phyloP scores from a whole-genome alignment of 2,113 vertebrate genomes.

The Rhynchomys soricoides region DNA sequence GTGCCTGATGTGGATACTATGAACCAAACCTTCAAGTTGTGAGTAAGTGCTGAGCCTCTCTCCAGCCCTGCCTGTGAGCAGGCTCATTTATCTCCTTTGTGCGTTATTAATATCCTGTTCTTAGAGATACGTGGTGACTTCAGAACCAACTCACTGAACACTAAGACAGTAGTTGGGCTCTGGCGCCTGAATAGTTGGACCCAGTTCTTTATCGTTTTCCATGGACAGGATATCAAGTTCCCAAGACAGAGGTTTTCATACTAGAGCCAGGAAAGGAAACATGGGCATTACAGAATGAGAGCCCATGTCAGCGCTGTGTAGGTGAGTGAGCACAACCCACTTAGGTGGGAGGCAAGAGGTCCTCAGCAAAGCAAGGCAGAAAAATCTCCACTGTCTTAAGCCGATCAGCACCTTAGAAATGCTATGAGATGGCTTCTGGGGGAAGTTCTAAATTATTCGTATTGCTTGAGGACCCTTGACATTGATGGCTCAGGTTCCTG shows the following conservation, averaged over 20 bases:
- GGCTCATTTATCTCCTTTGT: neutral
- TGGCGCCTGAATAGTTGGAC: neutral
- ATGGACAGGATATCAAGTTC: conserved; percentile 61
- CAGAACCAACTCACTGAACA: neutral
- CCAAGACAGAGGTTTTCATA: conserved; percentile 52
- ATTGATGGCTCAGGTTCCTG: neutral
- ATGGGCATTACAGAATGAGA: conserved; percentile 15
- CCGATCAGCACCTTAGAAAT: neutral
- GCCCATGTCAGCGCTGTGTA: neutral
- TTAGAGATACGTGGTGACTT: neutral
- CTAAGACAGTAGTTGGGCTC: neutral
- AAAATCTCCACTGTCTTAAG: neutral
- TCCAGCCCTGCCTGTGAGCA: neutral
- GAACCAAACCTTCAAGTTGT: neutral
- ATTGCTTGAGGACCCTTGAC: neutral
- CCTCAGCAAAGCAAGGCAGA: neutral
- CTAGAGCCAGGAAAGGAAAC: conserved; percentile 41
- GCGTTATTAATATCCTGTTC: neutral
- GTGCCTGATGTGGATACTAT: no score
- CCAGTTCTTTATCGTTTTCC: conserved; percentile 11
- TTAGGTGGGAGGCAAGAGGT: neutral
- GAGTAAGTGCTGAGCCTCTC: neutral
- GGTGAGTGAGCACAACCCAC: neutral
- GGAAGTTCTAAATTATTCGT: neutral
- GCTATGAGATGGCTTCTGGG: neutral